These are phyloP conservation scores for Gallinago media DNA, from an alignment of 2,113 vertebrate species.

Conservation along the genomic window DNA sequence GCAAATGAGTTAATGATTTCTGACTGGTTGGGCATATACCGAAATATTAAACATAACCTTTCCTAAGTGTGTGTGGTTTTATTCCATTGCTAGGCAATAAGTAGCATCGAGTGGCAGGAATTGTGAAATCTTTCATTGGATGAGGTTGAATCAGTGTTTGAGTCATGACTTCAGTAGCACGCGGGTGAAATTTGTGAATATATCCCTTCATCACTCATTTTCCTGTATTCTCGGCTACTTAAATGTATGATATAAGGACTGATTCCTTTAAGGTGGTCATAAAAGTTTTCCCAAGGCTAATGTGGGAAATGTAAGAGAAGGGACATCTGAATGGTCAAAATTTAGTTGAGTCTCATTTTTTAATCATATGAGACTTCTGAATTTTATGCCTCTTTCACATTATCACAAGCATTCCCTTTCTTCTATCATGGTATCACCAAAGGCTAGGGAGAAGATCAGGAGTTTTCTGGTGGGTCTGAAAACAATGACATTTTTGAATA, in stretches of 20 bases:
- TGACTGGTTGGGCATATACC: conserved; percentile 14
- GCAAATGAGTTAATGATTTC: conserved; percentile 49
- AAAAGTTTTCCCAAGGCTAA: not conserved
- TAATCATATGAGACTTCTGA: not conserved
- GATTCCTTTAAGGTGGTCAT: not conserved
- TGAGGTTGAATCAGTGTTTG: not conserved
- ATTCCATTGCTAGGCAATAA: not conserved
- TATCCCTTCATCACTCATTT: not conserved
- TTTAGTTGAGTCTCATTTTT: not conserved
- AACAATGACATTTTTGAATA: not conserved
- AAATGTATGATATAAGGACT: not conserved
- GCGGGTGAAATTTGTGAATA: not conserved
- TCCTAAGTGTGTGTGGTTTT: not conserved
- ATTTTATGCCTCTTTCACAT: not conserved
- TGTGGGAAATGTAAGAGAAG: not conserved
- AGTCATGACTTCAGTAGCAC: not conserved
- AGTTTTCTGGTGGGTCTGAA: not conserved
- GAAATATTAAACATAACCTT: conserved; percentile 31
- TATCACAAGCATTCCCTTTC: not conserved
- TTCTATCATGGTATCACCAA: not conserved
- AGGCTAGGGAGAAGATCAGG: not conserved
- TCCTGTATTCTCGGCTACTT: not conserved
- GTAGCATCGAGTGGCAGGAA: not conserved
- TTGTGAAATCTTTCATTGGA: not conserved
- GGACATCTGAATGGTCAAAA: not conserved